Evolutionary conservation across 2,797 vertebrate species (phyloP).

Genomic region (Sebastes cheni): DNA sequence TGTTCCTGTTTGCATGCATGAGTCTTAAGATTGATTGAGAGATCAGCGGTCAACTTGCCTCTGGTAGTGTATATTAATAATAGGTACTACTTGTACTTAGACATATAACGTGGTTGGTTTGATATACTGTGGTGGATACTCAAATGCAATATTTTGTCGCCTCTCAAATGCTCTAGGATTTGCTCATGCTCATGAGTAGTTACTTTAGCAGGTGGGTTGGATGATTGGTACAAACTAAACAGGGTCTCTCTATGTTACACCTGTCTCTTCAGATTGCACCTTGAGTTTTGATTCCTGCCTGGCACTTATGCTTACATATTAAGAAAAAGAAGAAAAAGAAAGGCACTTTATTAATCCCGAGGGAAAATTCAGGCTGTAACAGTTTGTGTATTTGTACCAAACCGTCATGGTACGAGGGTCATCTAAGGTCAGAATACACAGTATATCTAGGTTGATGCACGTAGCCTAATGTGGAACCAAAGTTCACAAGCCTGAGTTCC

Average conservation of each 20-base stretch:
- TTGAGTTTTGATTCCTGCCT: conserved; percentile 16
- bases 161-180: not conserved
- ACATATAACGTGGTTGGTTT: not conserved
- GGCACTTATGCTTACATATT: not conserved
- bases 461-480: no score
- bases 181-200: not conserved
- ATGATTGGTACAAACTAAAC: not conserved
- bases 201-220: not conserved
- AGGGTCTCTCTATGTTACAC: conserved; percentile 21
- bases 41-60: not conserved
- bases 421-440: no score
- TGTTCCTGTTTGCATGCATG: not conserved
- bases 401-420: no score
- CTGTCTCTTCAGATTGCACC: conserved; percentile 26
- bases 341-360: no score
- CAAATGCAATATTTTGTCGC: not conserved
- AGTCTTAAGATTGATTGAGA: conserved; percentile 3
- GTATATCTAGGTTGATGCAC: no score
- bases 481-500: no score
- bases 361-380: no score
- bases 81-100: not conserved
- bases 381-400: no score
- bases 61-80: not conserved
- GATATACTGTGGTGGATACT: not conserved
- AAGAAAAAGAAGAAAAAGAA: no score